Conservation (phyloP, 2,797 vertebrate genomes). For the Decapterus maruadsi region DNA sequence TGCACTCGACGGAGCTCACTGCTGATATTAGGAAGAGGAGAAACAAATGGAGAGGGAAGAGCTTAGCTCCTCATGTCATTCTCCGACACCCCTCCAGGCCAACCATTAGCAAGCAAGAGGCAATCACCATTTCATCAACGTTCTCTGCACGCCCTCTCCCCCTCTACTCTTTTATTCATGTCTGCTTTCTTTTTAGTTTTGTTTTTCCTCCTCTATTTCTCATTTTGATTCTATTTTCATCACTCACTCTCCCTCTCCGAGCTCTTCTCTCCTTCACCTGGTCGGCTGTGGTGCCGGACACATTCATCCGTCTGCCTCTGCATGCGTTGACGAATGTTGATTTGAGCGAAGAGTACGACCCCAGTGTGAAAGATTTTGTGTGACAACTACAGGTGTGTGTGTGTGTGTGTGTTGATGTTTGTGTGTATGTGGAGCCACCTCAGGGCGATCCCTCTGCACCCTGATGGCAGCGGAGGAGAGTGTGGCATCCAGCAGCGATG, state of each 20-base stretch:
- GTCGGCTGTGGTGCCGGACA: conserved; percentile 45
- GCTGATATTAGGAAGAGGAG: conserved; percentile 48
- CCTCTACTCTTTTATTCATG: conserved; percentile 67
- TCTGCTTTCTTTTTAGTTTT: conserved; percentile 59
- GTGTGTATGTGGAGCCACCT: conserved; percentile 21
- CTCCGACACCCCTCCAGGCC: conserved; percentile 78
- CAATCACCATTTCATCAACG: conserved; percentile 86
- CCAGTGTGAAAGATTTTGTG: conserved; percentile 19
- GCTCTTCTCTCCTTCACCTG: conserved; percentile 30
- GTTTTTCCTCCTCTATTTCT: conserved; percentile 64
- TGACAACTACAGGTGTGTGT: neutral
- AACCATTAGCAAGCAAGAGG: conserved; percentile 83
- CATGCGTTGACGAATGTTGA: conserved; percentile 61
- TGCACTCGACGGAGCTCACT: conserved; percentile 33
- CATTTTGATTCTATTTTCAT: conserved; percentile 73
- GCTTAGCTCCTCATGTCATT: conserved; percentile 71
- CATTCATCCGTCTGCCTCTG: conserved; percentile 45
- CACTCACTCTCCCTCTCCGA: conserved; percentile 43
- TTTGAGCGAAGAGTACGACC: conserved; percentile 46
- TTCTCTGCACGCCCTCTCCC: conserved; percentile 60
- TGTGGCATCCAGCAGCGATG: conserved; percentile 20
- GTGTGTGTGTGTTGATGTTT: conserved; percentile 27
- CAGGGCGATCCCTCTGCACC: conserved; percentile 46
- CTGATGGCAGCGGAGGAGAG: conserved; percentile 37
- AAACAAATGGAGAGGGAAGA: conserved; percentile 60